Percentiles rank a stretch among this genome's conserved stretches.
These are phyloP conservation scores for Perca fluviatilis DNA, from an alignment of 2,113 vertebrate species.

Conservation along the genomic window DNA sequence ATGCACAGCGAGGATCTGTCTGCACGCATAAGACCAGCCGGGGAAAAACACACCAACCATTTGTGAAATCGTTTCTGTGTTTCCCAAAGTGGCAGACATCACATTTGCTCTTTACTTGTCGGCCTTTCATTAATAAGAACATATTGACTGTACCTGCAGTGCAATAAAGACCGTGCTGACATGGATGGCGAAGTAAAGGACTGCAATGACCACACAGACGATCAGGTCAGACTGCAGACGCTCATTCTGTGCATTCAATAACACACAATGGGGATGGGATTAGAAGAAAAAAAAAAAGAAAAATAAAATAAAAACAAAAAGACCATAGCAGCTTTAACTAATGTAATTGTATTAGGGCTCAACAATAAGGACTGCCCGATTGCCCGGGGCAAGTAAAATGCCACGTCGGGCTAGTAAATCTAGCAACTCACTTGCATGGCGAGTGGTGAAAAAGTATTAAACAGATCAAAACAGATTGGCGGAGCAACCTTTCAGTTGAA, in stretches of 20 bases:
- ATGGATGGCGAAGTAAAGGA: conserved; percentile 98
- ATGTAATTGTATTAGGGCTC: no score
- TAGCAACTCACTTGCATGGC: no score
- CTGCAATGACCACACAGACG: conserved; percentile 93
- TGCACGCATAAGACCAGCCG: not conserved
- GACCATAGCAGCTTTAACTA: not conserved
- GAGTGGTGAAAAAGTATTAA: no score
- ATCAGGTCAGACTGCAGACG: conserved; percentile 97
- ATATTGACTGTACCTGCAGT: conserved; percentile 87
- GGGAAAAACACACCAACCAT: not conserved
- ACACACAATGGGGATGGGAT: not conserved
- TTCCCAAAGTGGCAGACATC: not conserved
- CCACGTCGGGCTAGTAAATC: no score
- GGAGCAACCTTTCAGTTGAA: no score
- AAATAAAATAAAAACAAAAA: not conserved
- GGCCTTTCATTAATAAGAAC: not conserved
- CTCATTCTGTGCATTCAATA: conserved; percentile 87
- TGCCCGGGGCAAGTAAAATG: no score
- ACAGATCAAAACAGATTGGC: no score
- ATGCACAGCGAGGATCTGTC: not conserved
- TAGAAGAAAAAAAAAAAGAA: not conserved
- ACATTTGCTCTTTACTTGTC: not conserved
- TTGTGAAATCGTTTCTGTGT: not conserved
- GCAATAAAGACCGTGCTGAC: conserved; percentile 99
- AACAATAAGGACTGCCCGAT: not conserved